Conservation (phyloP, 2,888 invertebrate genomes). For the Cosmia pyralina region DNA sequence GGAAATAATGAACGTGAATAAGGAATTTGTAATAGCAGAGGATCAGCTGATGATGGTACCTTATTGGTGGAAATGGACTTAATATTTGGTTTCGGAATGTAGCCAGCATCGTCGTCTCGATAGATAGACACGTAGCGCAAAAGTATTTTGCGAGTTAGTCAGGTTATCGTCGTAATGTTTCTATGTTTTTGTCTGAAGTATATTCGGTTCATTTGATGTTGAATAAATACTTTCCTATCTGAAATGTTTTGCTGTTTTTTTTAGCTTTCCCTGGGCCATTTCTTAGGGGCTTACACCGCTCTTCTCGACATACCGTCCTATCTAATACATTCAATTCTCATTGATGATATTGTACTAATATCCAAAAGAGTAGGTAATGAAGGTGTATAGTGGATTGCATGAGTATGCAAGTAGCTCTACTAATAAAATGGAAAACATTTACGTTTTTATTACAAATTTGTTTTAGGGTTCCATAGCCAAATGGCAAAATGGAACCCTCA, state of each 20-base stretch:
- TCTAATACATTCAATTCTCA: neutral
- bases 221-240: conserved; percentile 82
- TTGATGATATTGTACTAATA: neutral
- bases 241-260: conserved; percentile 58
- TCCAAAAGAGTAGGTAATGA: neutral
- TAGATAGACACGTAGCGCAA: conserved; percentile 68
- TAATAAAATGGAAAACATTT: neutral
- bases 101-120: conserved; percentile 60
- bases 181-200: conserved; percentile 72
- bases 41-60: conserved; percentile 37
- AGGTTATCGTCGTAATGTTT: conserved; percentile 73
- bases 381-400: neutral
- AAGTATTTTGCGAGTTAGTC: conserved; percentile 74
- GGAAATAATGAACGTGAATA: conserved; percentile 36
- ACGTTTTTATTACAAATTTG: neutral
- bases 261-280: conserved; percentile 1
- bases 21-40: conserved; percentile 28
- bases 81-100: conserved; percentile 52
- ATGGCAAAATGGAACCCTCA: neutral
- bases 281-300: neutral
- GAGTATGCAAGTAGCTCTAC: neutral
- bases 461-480: neutral
- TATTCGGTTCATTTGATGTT: conserved; percentile 82
- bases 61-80: conserved; percentile 44
- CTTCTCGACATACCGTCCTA: neutral